A percentile compares a stretch with the other conserved stretches of the same genome.
phyloP scores from a whole-genome alignment of 2,797 vertebrate species.

The Bradypus variegatus region DNA sequence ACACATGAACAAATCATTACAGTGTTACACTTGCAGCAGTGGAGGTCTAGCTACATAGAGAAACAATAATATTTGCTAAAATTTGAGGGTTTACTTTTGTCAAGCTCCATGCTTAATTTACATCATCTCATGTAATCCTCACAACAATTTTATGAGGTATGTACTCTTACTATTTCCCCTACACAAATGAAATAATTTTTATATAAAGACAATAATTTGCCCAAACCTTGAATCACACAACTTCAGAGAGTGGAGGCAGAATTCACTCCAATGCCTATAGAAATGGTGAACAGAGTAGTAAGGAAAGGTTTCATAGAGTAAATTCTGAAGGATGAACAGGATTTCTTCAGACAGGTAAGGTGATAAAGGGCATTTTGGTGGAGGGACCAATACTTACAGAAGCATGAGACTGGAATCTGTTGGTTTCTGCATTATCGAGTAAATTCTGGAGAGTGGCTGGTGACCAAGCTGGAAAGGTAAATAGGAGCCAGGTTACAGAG shows the following conservation, averaged over 20 bases:
- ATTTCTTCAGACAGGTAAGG: background rate
- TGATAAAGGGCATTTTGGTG: background rate
- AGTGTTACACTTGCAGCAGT: background rate
- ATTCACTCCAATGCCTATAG: background rate
- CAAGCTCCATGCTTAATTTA: background rate
- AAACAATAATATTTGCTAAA: background rate
- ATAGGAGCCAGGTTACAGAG: background rate
- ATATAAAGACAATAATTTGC: background rate
- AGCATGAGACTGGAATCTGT: background rate
- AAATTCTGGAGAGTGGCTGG: background rate
- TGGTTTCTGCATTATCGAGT: background rate
- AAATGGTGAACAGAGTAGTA: background rate
- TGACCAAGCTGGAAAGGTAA: background rate
- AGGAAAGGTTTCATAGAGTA: background rate
- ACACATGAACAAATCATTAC: background rate
- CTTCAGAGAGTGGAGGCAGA: background rate
- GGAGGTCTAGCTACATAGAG: background rate
- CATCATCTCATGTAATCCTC: background rate
- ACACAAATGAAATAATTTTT: background rate
- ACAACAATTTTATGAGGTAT: background rate
- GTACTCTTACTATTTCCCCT: background rate
- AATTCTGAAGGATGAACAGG: background rate
- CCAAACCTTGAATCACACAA: background rate
- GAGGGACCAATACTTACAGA: background rate
- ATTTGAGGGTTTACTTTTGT: background rate